Conservation (phyloP, 1,140 invertebrate genomes). For the Venustaconcha ellipsiformis region DNA sequence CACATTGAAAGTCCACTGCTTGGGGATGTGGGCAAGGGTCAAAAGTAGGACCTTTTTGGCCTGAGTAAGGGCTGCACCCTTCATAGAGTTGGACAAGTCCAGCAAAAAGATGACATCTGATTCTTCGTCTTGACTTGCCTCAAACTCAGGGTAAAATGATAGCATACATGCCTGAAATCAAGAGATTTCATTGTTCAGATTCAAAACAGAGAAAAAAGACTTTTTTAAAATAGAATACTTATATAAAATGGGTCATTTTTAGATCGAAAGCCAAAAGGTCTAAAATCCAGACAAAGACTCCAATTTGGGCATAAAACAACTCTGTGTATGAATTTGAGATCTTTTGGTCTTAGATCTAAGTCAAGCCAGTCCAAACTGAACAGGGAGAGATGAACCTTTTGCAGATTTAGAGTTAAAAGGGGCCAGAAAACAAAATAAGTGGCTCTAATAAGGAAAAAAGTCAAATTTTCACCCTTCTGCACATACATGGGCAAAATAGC, state of each 20-base stretch:
- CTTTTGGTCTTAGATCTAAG: background rate
- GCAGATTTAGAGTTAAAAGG: too few species aligned
- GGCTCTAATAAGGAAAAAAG: too few species aligned
- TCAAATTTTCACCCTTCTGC: too few species aligned
- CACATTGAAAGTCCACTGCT: conserved; percentile 56
- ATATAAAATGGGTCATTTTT: background rate
- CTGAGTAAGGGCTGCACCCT: conserved; percentile 43
- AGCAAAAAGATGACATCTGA: conserved; percentile 58
- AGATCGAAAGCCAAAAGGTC: background rate
- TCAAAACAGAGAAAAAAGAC: too few species aligned
- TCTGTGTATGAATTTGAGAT: too few species aligned
- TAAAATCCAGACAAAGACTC: too few species aligned
- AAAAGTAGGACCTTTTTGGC: conserved; percentile 61
- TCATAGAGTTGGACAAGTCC: conserved; percentile 67
- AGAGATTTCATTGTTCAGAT: background rate
- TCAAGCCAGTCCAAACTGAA: too few species aligned
- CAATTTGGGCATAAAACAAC: too few species aligned
- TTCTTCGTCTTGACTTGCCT: conserved; percentile 45
- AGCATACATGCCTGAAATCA: conserved; percentile 66
- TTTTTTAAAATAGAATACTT: background rate
- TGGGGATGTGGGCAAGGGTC: conserved; percentile 41
- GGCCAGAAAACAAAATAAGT: too few species aligned
- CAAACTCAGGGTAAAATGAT: conserved; percentile 69
- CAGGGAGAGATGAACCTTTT: too few species aligned
- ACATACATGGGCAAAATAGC: too few species aligned